A percentile compares a stretch with the other conserved stretches of the same genome.
Conservation (phyloP, 2,888 invertebrate genomes). For the Elegia similella region DNA sequence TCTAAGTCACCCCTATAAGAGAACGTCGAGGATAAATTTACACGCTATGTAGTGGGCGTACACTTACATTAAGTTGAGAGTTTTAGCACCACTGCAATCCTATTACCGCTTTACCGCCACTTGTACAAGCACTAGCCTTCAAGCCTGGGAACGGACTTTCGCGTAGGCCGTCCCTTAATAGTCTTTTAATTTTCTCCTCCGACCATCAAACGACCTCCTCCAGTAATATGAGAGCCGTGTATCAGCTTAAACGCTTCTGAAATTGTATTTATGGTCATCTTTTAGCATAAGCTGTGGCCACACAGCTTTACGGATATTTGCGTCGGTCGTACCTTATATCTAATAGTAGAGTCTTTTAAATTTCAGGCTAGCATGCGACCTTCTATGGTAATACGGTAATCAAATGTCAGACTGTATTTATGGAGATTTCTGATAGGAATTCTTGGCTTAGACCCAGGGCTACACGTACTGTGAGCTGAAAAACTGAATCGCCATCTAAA, state of each 20-base stretch:
- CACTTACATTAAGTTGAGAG: background rate
- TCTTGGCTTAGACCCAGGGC: no score
- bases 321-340: background rate
- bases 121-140: conserved; percentile 34
- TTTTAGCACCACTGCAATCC: conserved; percentile 9
- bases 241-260: conserved; percentile 46
- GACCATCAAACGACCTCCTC: conserved; percentile 58
- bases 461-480: no score
- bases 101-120: conserved; percentile 33
- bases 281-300: background rate
- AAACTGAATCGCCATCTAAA: no score
- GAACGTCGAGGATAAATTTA: no score
- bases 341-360: no score
- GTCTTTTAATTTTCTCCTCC: conserved; percentile 75
- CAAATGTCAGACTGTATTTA: no score
- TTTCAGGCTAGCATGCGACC: no score
- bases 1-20: no score
- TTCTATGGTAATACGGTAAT: no score
- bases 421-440: no score
- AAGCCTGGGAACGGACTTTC: conserved; percentile 53
- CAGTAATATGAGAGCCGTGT: conserved; percentile 48
- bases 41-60: no score
- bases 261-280: conserved; percentile 37
- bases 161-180: conserved; percentile 70
- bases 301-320: background rate